Conservation (phyloP, 2,113 vertebrate genomes). For the Cariama cristata region DNA sequence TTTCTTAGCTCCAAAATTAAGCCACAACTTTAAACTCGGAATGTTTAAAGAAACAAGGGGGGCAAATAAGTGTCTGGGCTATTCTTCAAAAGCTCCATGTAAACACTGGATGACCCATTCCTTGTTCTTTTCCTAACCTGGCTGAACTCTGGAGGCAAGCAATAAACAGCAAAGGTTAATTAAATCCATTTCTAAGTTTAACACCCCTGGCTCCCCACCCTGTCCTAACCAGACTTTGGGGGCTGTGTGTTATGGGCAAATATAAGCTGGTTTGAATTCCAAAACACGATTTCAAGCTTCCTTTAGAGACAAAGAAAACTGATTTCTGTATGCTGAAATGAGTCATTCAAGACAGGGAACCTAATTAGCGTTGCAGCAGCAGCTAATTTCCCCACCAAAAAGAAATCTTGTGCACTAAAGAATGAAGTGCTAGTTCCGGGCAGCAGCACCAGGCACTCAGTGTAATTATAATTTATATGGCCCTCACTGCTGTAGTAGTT, state of each 20-base stretch:
- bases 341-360: constrained; percentile 37
- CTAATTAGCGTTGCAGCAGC: constrained; percentile 41
- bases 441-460: constrained; percentile 48
- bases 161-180: constrained; percentile 73
- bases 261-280: constrained; percentile 62
- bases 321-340: constrained; percentile 38
- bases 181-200: constrained; percentile 74
- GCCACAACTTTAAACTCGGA: constrained; percentile 38
- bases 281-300: constrained; percentile 51
- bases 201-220: constrained; percentile 44
- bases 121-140: constrained; percentile 68
- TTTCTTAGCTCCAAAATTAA: constrained; percentile 55
- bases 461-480: constrained; percentile 63
- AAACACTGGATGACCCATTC: constrained; percentile 65
- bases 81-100: constrained; percentile 45
- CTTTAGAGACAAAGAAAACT: constrained; percentile 42
- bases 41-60: constrained; percentile 52
- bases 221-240: constrained; percentile 48
- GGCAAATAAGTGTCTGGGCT: constrained; percentile 23
- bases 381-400: constrained; percentile 48
- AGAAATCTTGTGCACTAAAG: constrained; percentile 38
- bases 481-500: constrained; percentile 19
- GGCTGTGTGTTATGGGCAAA: constrained; percentile 41
- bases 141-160: constrained; percentile 65
- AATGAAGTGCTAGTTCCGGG: constrained; percentile 66